phyloP scores from a whole-genome alignment of 2,797 vertebrate species.

The Apogon talboti region DNA sequence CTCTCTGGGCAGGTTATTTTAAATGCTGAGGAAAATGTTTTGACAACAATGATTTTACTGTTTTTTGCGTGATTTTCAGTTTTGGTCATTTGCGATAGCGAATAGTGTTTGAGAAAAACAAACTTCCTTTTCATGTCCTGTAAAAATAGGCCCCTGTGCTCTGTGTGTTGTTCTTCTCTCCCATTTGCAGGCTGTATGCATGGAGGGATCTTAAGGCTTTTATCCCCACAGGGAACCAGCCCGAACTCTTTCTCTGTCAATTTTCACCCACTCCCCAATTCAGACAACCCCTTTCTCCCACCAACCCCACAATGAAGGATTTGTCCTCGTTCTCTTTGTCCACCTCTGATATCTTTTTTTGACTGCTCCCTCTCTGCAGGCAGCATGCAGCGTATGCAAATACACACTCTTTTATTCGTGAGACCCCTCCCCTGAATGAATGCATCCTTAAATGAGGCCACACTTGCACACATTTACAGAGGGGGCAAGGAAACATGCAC shows the following conservation, averaged over 20 bases:
- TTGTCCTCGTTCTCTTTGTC: constrained; percentile 84
- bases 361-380: constrained; percentile 83
- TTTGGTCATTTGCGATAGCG: constrained; percentile 44
- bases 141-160: constrained; percentile 67
- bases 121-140: constrained; percentile 72
- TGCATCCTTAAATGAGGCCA: constrained; percentile 89
- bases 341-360: constrained; percentile 86
- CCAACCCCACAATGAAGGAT: constrained; percentile 84
- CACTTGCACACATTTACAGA: constrained; percentile 77
- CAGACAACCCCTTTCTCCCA: constrained; percentile 82
- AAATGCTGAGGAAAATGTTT: constrained; percentile 24
- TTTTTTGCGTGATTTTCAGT: constrained; percentile 22
- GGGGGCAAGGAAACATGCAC: constrained; percentile 68
- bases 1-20: constrained; percentile 1
- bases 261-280: constrained; percentile 77
- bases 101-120: constrained; percentile 69
- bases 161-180: constrained; percentile 79
- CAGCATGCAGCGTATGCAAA: constrained; percentile 92
- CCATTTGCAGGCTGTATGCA: constrained; percentile 83
- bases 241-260: constrained; percentile 87
- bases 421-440: constrained; percentile 83
- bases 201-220: constrained; percentile 87
- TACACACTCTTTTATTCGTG: constrained; percentile 84
- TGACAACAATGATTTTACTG: constrained; percentile 38
- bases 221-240: constrained; percentile 87